A percentile compares a stretch with the other conserved stretches of the same genome.
phyloP scores from a whole-genome alignment of 2,888 invertebrate species.

The Junonia oenone region DNA sequence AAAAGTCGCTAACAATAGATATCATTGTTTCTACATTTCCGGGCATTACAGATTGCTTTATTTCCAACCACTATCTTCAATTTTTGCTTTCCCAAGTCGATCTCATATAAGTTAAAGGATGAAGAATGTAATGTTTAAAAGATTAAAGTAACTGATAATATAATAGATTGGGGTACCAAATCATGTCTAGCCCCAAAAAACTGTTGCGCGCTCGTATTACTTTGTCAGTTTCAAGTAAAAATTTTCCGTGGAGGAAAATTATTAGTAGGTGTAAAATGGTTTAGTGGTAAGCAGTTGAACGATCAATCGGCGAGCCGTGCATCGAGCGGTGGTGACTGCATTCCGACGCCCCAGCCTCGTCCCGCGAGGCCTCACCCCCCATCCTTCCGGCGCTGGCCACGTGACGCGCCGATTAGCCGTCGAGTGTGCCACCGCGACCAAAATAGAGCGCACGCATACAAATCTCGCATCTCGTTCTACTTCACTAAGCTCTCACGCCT shows the following conservation, averaged over 20 bases:
- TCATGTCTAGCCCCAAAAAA: not conserved
- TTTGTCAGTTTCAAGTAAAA: not conserved
- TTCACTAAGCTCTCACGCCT: constrained; percentile 55
- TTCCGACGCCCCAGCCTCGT: constrained; percentile 56
- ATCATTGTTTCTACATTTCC: not conserved
- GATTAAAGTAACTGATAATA: not conserved
- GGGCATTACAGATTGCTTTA: not conserved
- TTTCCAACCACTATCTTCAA: not conserved
- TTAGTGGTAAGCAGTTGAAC: constrained; percentile 42
- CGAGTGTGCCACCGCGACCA: constrained; percentile 73
- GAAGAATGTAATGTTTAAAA: no score
- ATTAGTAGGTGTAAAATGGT: constrained; percentile 16
- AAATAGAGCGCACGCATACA: constrained; percentile 71
- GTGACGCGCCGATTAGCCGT: constrained; percentile 76
- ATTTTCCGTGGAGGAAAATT: not conserved
- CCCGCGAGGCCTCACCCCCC: constrained; percentile 57
- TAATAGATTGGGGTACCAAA: not conserved
- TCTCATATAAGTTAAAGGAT: not conserved
- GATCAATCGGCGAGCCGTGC: constrained; percentile 65
- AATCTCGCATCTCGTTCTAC: constrained; percentile 58
- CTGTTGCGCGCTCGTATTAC: not conserved
- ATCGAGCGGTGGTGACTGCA: constrained; percentile 72
- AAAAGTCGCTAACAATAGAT: not conserved
- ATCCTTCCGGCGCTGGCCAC: constrained; percentile 75
- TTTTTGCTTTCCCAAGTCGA: no score